Conservation (phyloP, 2,888 invertebrate genomes). For the Lasioglossum oenotherae region DNA sequence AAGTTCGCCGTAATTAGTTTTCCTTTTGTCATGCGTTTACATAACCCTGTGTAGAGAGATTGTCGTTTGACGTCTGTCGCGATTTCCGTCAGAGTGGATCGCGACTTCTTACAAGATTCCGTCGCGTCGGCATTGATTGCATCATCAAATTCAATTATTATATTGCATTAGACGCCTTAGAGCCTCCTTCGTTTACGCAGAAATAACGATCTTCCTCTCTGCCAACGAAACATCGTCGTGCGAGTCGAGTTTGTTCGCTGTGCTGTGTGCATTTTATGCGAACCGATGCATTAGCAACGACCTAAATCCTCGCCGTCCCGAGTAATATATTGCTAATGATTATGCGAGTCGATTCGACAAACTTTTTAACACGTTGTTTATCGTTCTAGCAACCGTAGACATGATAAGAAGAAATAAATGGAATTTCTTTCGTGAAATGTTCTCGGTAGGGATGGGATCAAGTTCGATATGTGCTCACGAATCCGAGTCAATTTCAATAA, state of each 20-base stretch:
- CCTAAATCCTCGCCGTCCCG: background rate
- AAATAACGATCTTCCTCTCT: background rate
- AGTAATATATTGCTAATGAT: background rate
- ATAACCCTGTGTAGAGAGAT: constrained; percentile 21
- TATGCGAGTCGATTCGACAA: background rate
- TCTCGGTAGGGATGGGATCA: too few relatives aligned
- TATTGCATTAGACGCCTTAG: constrained; percentile 20
- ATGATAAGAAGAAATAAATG: background rate
- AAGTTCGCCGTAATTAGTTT: constrained; percentile 18
- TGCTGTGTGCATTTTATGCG: background rate
- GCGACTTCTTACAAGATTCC: constrained; percentile 10
- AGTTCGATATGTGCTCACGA: too few relatives aligned
- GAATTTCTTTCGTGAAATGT: background rate
- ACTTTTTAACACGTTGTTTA: background rate
- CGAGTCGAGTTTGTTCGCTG: background rate
- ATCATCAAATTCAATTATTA: constrained; percentile 36
- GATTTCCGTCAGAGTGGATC: background rate
- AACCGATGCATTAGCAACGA: constrained; percentile 6
- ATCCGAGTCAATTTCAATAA: too few relatives aligned
- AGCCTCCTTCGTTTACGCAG: background rate
- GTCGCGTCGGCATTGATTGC: constrained; percentile 5
- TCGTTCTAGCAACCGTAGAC: background rate
- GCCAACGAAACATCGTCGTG: background rate
- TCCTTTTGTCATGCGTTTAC: constrained; percentile 12
- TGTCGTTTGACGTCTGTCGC: constrained; percentile 5